Percentiles rank a stretch among this genome's conserved stretches.
Evolutionary conservation across 2,113 vertebrate genomes (phyloP).

Genomic region (Aptenodytes patagonicus): DNA sequence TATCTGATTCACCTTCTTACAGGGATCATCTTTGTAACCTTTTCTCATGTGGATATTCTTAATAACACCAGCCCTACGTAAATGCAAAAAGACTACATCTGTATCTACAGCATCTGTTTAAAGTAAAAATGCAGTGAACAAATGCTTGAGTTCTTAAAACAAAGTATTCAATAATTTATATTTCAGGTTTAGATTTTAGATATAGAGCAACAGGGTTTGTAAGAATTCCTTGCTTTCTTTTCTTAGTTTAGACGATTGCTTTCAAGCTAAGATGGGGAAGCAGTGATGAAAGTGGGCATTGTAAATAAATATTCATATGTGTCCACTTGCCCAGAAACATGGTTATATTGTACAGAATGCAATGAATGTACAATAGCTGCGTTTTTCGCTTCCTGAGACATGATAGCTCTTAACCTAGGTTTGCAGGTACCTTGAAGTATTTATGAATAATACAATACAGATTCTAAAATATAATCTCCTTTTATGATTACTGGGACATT

Average conservation of each 20-base stretch:
- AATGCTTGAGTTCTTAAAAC: not conserved
- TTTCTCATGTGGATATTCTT: conserved; percentile 61
- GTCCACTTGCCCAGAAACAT: conserved; percentile 3
- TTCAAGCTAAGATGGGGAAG: conserved; percentile 23
- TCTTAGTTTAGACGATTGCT: conserved; percentile 42
- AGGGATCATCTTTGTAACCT: conserved; percentile 45
- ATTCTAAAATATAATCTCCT: conserved; percentile 67
- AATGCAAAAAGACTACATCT: conserved; percentile 19
- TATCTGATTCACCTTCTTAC: conserved; percentile 44
- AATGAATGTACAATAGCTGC: not conserved
- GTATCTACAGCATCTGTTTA: not conserved
- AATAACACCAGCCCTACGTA: conserved; percentile 22
- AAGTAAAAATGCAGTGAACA: not conserved
- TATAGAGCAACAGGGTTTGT: not conserved
- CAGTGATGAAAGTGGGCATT: conserved; percentile 35
- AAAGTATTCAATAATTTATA: conserved; percentile 42
- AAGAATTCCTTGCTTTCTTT: conserved; percentile 40
- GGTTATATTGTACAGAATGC: conserved; percentile 13
- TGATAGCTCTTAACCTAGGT: conserved; percentile 62
- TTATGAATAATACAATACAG: conserved; percentile 70
- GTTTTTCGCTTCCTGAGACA: conserved; percentile 62
- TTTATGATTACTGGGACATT: conserved; percentile 57
- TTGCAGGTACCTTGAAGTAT: conserved; percentile 71
- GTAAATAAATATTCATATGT: conserved; percentile 53
- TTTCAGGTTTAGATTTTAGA: conserved; percentile 30